Conservation (phyloP, 2,113 vertebrate genomes). For the Piprites chloris region DNA sequence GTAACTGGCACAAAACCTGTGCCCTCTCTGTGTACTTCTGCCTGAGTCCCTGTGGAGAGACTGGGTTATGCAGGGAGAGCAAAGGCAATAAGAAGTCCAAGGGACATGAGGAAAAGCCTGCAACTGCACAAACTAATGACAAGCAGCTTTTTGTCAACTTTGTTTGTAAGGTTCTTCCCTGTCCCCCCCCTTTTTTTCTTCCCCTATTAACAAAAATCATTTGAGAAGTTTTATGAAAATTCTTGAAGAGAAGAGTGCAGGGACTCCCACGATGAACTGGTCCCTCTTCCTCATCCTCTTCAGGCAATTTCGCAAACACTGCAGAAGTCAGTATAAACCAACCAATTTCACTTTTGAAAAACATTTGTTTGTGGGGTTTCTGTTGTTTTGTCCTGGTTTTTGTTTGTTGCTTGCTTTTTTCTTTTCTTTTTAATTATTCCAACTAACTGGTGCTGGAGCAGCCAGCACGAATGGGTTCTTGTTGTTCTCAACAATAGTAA, state of each 20-base stretch:
- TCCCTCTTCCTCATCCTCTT: neutral
- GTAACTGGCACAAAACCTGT: neutral
- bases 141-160: neutral
- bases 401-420: no score
- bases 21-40: neutral
- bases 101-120: neutral
- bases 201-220: neutral
- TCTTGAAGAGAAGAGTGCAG: neutral
- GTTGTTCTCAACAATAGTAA: neutral
- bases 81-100: neutral
- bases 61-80: fast-evolving
- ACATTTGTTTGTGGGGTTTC: neutral
- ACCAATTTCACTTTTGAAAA: neutral
- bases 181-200: fast-evolving
- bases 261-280: neutral
- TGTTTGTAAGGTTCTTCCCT: neutral
- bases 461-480: neutral
- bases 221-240: neutral
- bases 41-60: neutral
- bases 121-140: neutral
- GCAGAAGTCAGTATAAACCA: neutral
- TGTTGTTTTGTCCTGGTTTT: neutral
- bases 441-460: neutral
- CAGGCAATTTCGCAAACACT: neutral
- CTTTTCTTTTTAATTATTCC: neutral